These are phyloP conservation scores for Aphis gossypii DNA, from an alignment of 1,140 invertebrate genomes.

Conservation along the genomic window DNA sequence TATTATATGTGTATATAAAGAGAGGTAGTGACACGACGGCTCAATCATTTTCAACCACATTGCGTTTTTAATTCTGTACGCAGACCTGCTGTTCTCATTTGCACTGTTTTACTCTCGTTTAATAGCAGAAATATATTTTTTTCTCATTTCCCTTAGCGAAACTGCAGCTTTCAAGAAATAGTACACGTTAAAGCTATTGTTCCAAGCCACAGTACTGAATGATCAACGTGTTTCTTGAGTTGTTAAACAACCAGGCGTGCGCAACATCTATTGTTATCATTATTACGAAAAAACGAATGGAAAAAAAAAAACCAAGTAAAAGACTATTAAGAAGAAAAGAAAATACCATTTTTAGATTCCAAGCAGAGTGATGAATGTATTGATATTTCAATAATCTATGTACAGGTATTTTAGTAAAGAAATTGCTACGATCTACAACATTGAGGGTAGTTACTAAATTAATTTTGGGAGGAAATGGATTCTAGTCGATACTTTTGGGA, in stretches of 20 bases:
- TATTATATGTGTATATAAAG: background rate
- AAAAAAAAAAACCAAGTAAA: background rate
- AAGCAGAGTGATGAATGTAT: background rate
- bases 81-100: constrained; percentile 13
- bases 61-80: constrained; percentile 25
- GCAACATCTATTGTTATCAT: background rate
- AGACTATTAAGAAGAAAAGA: background rate
- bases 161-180: constrained; percentile 22
- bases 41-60: constrained; percentile 16
- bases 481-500: background rate
- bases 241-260: background rate
- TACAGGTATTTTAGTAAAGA: background rate
- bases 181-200: constrained; percentile 28
- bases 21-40: background rate
- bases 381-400: background rate
- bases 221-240: constrained; percentile 38
- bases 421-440: too few species aligned
- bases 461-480: background rate
- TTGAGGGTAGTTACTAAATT: too few species aligned
- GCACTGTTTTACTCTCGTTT: constrained; percentile 5
- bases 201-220: constrained; percentile 2
- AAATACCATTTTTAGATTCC: background rate
- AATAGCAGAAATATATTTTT: background rate
- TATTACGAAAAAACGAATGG: constrained; percentile 29
- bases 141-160: background rate